phyloP scores from a whole-genome alignment of 2,113 vertebrate genomes.

The Sinocyclocheilus anshuiensis region DNA sequence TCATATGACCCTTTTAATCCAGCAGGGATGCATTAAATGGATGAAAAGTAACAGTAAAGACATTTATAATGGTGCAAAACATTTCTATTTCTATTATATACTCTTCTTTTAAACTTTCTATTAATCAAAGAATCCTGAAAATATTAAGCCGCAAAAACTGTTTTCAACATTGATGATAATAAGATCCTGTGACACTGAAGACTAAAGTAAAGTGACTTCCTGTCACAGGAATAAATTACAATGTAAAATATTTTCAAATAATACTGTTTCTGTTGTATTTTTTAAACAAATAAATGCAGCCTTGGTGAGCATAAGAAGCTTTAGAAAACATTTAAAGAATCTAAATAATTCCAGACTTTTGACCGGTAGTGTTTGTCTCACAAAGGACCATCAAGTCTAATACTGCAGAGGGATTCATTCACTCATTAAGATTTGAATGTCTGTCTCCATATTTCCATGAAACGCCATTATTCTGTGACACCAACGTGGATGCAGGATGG shows the following conservation, averaged over 20 bases:
- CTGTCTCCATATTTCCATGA: conserved; percentile 27
- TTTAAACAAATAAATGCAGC: background rate
- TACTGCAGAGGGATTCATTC: conserved; percentile 15
- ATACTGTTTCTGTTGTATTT: background rate
- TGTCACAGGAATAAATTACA: background rate
- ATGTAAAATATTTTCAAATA: background rate
- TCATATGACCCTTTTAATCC: no score
- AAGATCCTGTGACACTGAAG: background rate
- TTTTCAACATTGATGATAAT: no score
- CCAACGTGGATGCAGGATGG: background rate
- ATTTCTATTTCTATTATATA: background rate
- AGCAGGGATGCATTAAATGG: background rate
- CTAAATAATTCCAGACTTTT: background rate
- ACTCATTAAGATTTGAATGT: conserved; percentile 7
- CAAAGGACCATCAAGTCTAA: background rate
- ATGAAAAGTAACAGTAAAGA: background rate
- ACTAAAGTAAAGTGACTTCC: background rate
- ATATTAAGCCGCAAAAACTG: no score
- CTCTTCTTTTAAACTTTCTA: background rate
- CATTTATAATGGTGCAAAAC: background rate
- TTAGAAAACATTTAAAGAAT: background rate
- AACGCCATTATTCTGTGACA: background rate
- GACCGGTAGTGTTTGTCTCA: background rate
- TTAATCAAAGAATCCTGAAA: background rate
- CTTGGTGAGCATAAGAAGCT: background rate